Conservation (phyloP, 1,140 invertebrate species). For the Charaxes varanes region DNA sequence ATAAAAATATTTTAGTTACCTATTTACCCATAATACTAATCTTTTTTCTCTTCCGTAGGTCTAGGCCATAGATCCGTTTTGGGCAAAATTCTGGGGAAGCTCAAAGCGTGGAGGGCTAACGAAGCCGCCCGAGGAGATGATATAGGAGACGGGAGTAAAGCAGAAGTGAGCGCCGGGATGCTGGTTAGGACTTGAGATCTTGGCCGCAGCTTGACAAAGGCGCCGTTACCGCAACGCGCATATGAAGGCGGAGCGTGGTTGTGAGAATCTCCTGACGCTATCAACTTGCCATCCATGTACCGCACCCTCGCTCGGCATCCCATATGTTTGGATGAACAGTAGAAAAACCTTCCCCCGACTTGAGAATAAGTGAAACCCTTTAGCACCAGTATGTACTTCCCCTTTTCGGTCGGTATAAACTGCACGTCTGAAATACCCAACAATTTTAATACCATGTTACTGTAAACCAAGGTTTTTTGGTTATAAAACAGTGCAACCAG, state of each 20-base stretch:
- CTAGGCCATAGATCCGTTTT: slow-evolving; percentile 57
- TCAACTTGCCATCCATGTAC: slow-evolving; percentile 45
- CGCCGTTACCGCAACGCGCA: slow-evolving; percentile 60
- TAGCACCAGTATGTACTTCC: slow-evolving; percentile 63
- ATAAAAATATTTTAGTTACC: slow-evolving; percentile 14
- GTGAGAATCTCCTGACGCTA: slow-evolving; percentile 51
- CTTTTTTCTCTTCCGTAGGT: slow-evolving; percentile 46
- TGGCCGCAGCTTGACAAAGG: slow-evolving; percentile 57
- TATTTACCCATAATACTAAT: slow-evolving; percentile 22
- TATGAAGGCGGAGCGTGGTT: slow-evolving; percentile 62
- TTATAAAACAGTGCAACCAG: too few species aligned
- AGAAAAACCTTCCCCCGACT: slow-evolving; percentile 64
- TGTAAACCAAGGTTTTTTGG: too few species aligned
- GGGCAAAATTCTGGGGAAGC: slow-evolving; percentile 53
- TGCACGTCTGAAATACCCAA: slow-evolving; percentile 54
- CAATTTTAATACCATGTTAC: slow-evolving; percentile 20
- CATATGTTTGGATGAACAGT: slow-evolving; percentile 67
- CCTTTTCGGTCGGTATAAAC: slow-evolving; percentile 66
- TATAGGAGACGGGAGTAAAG: slow-evolving; percentile 41
- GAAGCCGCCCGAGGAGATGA: slow-evolving; percentile 39
- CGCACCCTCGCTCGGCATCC: slow-evolving; percentile 57
- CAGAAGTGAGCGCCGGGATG: slow-evolving; percentile 22
- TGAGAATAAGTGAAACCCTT: slow-evolving; percentile 65
- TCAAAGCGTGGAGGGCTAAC: slow-evolving; percentile 49
- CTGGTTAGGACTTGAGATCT: slow-evolving; percentile 22